These are phyloP conservation scores for Unio pictorum DNA, from an alignment of 2,888 invertebrate species.

Conservation along the genomic window DNA sequence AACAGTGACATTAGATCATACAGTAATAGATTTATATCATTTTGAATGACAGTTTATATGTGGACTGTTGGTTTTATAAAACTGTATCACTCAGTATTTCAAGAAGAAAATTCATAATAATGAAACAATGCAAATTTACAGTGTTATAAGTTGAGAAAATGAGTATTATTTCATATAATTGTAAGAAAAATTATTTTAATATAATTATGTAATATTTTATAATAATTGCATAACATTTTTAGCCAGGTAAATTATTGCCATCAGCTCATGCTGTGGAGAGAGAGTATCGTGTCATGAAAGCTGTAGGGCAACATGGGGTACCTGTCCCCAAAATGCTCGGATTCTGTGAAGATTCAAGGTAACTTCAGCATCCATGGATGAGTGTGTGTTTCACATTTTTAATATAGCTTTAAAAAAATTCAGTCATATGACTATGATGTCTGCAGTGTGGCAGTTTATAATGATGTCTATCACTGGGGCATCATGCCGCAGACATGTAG, in stretches of 20 bases:
- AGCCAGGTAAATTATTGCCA: slow-evolving; percentile 72
- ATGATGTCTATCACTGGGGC: too few relatives aligned
- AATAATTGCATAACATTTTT: slow-evolving; percentile 15
- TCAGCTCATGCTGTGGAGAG: slow-evolving; percentile 73
- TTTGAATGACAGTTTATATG: too few relatives aligned
- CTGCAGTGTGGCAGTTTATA: too few relatives aligned
- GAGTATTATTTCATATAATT: neutral
- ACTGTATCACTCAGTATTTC: too few relatives aligned
- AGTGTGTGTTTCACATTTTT: neutral
- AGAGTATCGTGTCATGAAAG: slow-evolving; percentile 71
- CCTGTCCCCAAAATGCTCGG: slow-evolving; percentile 70
- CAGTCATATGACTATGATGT: too few relatives aligned
- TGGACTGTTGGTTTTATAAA: too few relatives aligned
- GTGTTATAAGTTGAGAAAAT: too few relatives aligned
- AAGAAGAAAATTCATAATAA: too few relatives aligned
- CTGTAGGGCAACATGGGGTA: slow-evolving; percentile 65
- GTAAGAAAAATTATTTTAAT: neutral
- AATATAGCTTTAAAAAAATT: neutral
- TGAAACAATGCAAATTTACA: too few relatives aligned
- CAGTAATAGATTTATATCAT: too few relatives aligned
- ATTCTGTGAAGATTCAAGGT: slow-evolving; percentile 65
- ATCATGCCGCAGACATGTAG: too few relatives aligned
- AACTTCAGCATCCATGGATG: slow-evolving; percentile 2
- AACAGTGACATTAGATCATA: too few relatives aligned
- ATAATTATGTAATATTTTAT: neutral